phyloP scores from a whole-genome alignment of 2,888 invertebrate genomes.

The Tupiocoris notatus region DNA sequence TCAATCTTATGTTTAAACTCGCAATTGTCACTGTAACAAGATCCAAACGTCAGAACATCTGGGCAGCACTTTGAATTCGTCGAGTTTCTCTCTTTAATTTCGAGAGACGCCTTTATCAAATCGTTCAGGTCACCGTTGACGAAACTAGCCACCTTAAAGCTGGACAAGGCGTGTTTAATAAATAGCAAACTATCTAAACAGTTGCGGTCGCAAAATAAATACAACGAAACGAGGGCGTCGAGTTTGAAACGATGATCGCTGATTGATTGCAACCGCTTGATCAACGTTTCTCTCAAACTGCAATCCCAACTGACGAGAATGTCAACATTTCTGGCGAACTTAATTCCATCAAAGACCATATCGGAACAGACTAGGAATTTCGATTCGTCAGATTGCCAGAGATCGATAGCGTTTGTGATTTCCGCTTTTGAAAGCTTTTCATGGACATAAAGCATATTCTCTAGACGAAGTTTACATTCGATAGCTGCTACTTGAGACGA shows the following conservation, averaged over 20 bases:
- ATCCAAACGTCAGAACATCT: background rate
- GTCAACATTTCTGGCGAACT: background rate
- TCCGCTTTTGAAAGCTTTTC: background rate
- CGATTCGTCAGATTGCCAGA: background rate
- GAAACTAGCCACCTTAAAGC: background rate
- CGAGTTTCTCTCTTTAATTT: no score
- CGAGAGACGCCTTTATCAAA: background rate
- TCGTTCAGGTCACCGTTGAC: background rate
- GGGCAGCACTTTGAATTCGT: background rate
- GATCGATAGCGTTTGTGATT: background rate
- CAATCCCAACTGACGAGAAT: slow-evolving; percentile 1
- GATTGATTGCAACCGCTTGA: background rate
- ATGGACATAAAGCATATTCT: background rate
- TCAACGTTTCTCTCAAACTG: background rate
- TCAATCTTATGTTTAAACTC: background rate
- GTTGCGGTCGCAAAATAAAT: background rate
- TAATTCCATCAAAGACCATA: background rate
- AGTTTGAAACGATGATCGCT: background rate
- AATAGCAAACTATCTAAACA: background rate
- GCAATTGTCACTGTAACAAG: background rate
- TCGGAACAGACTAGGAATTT: background rate
- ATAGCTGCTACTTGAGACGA: background rate
- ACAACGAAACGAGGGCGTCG: background rate
- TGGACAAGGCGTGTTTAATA: background rate
- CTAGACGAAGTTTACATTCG: background rate